Evolutionary conservation across 1,140 invertebrate genomes (phyloP).

Genomic region (Drosophila nannoptera): DNA sequence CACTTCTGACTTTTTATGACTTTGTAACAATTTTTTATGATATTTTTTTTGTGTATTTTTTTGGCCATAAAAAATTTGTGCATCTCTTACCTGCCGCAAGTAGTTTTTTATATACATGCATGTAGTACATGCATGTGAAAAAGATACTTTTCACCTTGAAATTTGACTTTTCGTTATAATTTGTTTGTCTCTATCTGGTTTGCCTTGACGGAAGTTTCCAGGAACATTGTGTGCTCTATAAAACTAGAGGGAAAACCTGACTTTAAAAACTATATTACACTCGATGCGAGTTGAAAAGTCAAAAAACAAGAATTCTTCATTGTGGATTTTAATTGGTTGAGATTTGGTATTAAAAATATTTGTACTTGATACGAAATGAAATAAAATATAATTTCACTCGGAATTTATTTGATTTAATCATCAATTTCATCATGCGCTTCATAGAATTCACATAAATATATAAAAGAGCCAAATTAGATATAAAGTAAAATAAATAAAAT

Average conservation of each 20-base stretch:
- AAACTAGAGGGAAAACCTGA: conserved; percentile 3
- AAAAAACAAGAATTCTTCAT: conserved; percentile 16
- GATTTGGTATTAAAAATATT: background rate
- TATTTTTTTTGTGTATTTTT: conserved; percentile 29
- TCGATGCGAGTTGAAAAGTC: conserved; percentile 30
- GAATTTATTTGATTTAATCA: background rate
- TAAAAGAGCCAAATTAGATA: conserved; percentile 9
- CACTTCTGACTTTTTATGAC: conserved; percentile 67
- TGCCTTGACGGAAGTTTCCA: conserved; percentile 29
- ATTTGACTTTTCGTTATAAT: conserved; percentile 75
- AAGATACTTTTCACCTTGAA: conserved; percentile 56
- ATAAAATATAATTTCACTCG: background rate
- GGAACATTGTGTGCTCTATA: conserved; percentile 38
- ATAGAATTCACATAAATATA: conserved; percentile 3
- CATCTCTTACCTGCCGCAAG: conserved; percentile 49
- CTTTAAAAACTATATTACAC: conserved; percentile 1
- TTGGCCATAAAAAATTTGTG: conserved; percentile 48
- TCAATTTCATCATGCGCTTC: background rate
- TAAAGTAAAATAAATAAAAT: conserved; percentile 29
- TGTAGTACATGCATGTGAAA: conserved; percentile 33
- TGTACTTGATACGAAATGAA: too few relatives aligned
- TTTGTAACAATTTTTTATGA: conserved; percentile 77
- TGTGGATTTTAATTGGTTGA: background rate
- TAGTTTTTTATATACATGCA: conserved; percentile 33
- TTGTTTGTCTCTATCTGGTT: conserved; percentile 36